Conservation (phyloP, 2,797 vertebrate genomes). For the Peromyscus aztecus region DNA sequence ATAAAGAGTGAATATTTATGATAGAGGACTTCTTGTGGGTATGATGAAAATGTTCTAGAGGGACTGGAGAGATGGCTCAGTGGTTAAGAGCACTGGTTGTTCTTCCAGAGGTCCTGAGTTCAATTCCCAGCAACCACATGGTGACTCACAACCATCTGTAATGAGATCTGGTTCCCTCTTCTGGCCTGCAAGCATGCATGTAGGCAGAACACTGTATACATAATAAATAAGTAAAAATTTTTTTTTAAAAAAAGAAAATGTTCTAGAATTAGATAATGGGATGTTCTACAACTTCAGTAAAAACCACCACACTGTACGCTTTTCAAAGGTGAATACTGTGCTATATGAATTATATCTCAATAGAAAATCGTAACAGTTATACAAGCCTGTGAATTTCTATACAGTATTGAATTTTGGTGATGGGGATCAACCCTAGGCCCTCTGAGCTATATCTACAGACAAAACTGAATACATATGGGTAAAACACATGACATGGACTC, state of each 20-base stretch:
- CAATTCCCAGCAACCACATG: too few relatives aligned
- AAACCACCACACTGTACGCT: constrained; percentile 7
- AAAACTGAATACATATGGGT: background rate
- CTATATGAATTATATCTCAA: constrained; percentile 7
- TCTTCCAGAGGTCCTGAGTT: too few relatives aligned
- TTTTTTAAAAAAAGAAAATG: background rate
- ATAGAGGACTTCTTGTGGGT: background rate
- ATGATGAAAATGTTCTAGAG: constrained; percentile 38
- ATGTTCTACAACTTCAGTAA: constrained; percentile 32
- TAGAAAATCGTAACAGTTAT: background rate
- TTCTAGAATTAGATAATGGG: constrained; percentile 22
- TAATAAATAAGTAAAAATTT: too few relatives aligned
- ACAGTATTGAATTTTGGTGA: background rate
- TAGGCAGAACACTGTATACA: too few relatives aligned
- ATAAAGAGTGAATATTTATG: background rate
- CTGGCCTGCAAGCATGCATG: too few relatives aligned
- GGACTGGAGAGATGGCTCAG: too few relatives aligned
- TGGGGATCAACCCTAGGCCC: background rate
- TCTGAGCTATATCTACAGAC: background rate
- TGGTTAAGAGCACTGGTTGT: too few relatives aligned
- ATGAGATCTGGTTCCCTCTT: too few relatives aligned
- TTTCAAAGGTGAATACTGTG: background rate
- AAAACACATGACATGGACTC: constrained; percentile 1
- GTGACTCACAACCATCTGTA: too few relatives aligned
- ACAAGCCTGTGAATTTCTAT: constrained; percentile 22